Base-by-base conservation (phyloP, 2,888 invertebrate species). In the Caenorhabditis angaria region DNA sequence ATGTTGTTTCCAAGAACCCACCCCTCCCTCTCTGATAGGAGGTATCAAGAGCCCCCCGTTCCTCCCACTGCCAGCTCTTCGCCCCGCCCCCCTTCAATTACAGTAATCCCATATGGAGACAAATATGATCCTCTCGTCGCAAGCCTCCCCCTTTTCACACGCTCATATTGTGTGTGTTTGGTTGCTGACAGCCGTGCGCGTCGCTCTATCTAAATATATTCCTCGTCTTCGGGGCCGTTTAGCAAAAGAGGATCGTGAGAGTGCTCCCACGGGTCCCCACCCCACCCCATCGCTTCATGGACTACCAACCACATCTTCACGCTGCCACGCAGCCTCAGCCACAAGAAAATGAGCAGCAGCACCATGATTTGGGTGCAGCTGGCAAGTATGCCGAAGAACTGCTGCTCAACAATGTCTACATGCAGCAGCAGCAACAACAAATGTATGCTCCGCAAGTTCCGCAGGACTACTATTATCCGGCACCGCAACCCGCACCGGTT, bases 91-190 rank as follows among this genome's bases (percentile, higher is more conserved):
- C 48, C 20, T 27, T 20, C 22, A 54, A 54, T 28, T 50, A 53
- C 58, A 51, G 25, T 12, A 20, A 47, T 54, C 57, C 20, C 32
- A 60, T 55, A 56, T 92, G 6, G 10, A 10, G 6, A 32, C 5
- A 32, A 91, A 32, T 32, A 32, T 32, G 32, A 32, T 32, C 32
- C 32, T 5, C 32, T 48, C 20, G 92, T 92, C 75, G 51, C 85
- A 93, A n/a, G n/a, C 10, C 32, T 32, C 10, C 32, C 32, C 32
- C 10, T 32, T 32, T 54, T 54, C 54, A 54, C 54, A 54, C 54
- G 54, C 28, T 54, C 51, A 51, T 54, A 28, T 54, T 54, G 54
- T 54, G 32, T 28, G 54, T 54, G 5, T 32, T 32, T 32, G 32
- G 32, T 32, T 8, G 54, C 54, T 54, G 54, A 54, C 54, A 54